Percentiles rank a stretch among this genome's conserved stretches.
Conservation (phyloP, 1,140 invertebrate species). For the Anastrepha ludens region DNA sequence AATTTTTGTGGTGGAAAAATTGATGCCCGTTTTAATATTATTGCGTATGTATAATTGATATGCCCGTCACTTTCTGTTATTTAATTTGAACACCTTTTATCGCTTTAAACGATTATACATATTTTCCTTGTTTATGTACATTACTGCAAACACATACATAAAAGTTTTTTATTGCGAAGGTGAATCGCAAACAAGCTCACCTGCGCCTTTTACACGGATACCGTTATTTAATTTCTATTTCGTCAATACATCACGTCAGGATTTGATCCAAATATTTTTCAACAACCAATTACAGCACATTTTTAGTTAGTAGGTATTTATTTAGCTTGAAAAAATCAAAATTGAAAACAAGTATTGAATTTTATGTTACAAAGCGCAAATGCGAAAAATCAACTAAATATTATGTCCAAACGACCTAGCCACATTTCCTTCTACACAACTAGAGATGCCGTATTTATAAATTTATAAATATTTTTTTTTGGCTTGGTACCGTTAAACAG, state of each 20-base stretch:
- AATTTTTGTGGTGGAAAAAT: not conserved
- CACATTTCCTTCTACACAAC: not conserved
- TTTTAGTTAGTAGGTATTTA: not conserved
- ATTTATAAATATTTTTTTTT: no score
- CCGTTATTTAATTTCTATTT: slow-evolving; percentile 29
- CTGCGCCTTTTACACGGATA: slow-evolving; percentile 15
- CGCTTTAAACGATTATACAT: not conserved
- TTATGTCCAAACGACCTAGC: not conserved
- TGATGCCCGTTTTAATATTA: not conserved
- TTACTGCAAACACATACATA: slow-evolving; percentile 24
- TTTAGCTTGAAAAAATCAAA: slow-evolving; percentile 6
- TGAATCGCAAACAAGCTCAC: not conserved
- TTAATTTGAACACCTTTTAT: not conserved
- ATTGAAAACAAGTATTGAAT: slow-evolving; percentile 46
- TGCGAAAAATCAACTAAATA: slow-evolving; percentile 47
- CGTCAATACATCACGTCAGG: slow-evolving; percentile 41
- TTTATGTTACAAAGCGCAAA: slow-evolving; percentile 45
- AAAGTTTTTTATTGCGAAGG: not conserved
- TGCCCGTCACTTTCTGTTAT: not conserved
- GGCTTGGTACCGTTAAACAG: not conserved
- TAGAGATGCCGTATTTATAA: not conserved
- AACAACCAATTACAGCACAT: slow-evolving; percentile 31
- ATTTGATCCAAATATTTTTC: slow-evolving; percentile 21
- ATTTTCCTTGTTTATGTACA: slow-evolving; percentile 42
- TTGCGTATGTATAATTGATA: not conserved